Percentiles rank a stretch among this genome's conserved stretches.
These are phyloP conservation scores for Protula sp. DNA, from an alignment of 2,888 invertebrate species.

Conservation along the genomic window DNA sequence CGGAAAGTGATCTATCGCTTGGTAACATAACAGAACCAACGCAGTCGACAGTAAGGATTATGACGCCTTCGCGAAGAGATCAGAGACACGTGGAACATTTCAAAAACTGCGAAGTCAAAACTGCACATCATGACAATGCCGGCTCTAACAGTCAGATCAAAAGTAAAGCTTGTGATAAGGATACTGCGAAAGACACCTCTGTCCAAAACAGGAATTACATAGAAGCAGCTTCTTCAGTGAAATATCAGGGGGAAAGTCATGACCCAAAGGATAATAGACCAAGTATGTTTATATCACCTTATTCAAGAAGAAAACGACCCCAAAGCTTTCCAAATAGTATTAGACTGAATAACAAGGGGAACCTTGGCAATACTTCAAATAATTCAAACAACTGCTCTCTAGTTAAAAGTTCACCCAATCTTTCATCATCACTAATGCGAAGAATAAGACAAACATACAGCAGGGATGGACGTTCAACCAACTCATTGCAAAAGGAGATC, in stretches of 20 bases:
- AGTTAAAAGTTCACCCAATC: too few relatives aligned
- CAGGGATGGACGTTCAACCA: constrained; percentile 15
- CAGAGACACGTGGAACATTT: too few relatives aligned
- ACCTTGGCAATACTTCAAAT: too few relatives aligned
- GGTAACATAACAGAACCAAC: background rate
- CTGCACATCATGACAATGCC: constrained; percentile 8
- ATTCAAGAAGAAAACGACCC: too few relatives aligned
- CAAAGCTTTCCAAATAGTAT: too few relatives aligned
- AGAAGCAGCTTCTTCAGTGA: background rate
- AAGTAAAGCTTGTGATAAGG: too few relatives aligned
- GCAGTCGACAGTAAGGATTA: background rate
- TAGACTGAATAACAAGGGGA: background rate
- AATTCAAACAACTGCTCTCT: too few relatives aligned
- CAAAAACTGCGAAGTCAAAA: background rate
- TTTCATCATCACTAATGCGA: background rate
- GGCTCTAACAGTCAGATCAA: too few relatives aligned
- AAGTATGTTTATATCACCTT: background rate
- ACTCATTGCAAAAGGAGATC: constrained; percentile 45
- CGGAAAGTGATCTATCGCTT: background rate
- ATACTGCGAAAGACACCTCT: constrained; percentile 4
- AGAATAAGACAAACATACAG: background rate
- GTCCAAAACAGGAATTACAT: background rate
- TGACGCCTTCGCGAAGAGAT: too few relatives aligned
- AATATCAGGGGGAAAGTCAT: background rate
- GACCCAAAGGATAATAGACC: background rate